Percentiles rank a stretch among this genome's conserved stretches.
These are phyloP conservation scores for Gallinago stenura DNA, from an alignment of 2,797 vertebrate species.

Conservation along the genomic window DNA sequence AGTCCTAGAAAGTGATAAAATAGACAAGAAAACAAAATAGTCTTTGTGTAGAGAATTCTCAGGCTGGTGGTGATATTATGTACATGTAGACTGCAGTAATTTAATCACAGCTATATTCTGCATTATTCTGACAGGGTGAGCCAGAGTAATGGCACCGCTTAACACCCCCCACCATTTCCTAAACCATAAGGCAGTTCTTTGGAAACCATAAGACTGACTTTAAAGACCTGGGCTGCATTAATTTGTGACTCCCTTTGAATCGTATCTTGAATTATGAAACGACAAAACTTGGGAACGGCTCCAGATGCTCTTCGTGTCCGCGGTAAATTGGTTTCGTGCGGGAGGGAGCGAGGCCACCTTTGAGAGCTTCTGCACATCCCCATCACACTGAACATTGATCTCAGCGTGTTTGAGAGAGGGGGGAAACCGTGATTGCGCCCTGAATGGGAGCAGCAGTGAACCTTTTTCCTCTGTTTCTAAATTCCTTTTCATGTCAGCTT, in stretches of 20 bases:
- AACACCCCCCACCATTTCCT: background rate
- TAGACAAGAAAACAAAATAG: background rate
- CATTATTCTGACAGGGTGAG: background rate
- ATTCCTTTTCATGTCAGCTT: constrained; percentile 54
- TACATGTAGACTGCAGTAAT: background rate
- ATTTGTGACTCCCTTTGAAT: background rate
- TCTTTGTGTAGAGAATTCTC: background rate
- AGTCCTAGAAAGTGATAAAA: background rate
- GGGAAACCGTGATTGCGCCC: background rate
- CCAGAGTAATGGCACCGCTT: background rate
- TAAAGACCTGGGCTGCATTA: background rate
- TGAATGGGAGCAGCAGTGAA: constrained; percentile 21
- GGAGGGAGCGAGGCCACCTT: background rate
- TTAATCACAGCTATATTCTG: background rate
- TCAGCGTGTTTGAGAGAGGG: background rate
- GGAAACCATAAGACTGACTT: background rate
- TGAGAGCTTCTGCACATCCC: background rate
- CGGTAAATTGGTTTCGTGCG: background rate
- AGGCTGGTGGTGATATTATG: background rate
- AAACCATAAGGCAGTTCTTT: background rate
- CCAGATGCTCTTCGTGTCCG: background rate
- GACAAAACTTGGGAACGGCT: background rate
- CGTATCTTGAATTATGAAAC: background rate
- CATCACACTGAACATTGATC: constrained; percentile 15
- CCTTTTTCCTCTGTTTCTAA: constrained; percentile 30